Percentiles rank a stretch among this genome's conserved stretches.
phyloP scores from a whole-genome alignment of 2,888 invertebrate species.

The Calephelis perditalis region DNA sequence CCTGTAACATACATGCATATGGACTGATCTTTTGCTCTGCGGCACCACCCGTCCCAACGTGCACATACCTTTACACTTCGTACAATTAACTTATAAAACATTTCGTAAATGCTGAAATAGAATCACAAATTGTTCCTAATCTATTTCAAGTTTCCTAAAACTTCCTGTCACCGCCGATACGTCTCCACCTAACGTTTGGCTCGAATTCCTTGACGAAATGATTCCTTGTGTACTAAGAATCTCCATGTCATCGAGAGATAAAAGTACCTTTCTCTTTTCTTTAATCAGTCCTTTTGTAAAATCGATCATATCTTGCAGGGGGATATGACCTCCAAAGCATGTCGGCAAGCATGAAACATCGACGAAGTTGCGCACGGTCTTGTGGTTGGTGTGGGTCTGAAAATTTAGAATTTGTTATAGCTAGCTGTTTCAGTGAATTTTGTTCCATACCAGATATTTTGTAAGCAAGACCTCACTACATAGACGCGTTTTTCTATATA shows the following conservation, averaged over 20 bases:
- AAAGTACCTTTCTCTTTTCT: constrained; percentile 76
- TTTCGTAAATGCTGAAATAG: constrained; percentile 23
- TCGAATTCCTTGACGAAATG: constrained; percentile 46
- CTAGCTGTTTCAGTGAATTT: no score
- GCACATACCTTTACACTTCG: neutral
- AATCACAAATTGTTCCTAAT: constrained; percentile 47
- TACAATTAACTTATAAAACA: neutral
- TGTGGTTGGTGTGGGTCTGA: constrained; percentile 78
- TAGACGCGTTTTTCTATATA: no score
- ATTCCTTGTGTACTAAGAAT: constrained; percentile 81
- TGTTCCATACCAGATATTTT: no score
- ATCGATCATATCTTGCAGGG: constrained; percentile 84
- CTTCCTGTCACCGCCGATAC: constrained; percentile 74
- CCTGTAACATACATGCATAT: no score
- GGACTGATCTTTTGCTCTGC: no score
- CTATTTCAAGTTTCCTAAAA: constrained; percentile 84
- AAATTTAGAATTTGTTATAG: constrained; percentile 24
- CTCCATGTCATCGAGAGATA: constrained; percentile 81
- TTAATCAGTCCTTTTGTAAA: constrained; percentile 81
- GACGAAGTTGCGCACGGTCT: constrained; percentile 78
- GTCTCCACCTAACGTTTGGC: constrained; percentile 45
- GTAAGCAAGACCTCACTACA: no score
- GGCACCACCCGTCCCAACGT: no score
- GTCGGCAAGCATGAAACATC: constrained; percentile 82
- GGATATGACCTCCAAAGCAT: constrained; percentile 84